These are phyloP conservation scores for Mixornis gularis DNA, from an alignment of 2,113 vertebrate genomes.

Conservation along the genomic window DNA sequence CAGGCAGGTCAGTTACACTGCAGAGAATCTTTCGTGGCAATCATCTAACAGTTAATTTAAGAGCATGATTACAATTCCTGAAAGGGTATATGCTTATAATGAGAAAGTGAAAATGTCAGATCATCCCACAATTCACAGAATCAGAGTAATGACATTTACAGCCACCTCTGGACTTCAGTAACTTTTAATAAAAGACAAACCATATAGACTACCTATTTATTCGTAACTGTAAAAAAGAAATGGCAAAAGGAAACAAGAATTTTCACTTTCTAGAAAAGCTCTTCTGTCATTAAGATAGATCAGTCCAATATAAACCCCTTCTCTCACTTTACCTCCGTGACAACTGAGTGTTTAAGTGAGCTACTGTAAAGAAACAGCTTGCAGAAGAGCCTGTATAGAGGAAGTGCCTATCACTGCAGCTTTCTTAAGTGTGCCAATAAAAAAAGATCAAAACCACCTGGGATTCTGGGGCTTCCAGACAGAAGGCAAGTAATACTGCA, in stretches of 20 bases:
- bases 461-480: neutral
- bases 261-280: neutral
- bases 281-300: neutral
- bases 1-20: neutral
- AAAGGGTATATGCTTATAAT: neutral
- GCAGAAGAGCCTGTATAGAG: neutral
- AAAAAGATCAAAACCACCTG: neutral
- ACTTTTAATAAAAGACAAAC: neutral
- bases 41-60: neutral
- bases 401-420: neutral
- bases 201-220: neutral
- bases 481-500: neutral
- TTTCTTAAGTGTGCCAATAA: neutral
- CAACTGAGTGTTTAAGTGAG: neutral
- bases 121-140: neutral
- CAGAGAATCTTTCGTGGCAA: neutral
- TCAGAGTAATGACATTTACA: neutral
- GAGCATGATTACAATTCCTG: neutral
- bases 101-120: neutral
- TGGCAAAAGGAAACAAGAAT: neutral
- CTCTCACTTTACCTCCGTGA: neutral
- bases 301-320: neutral
- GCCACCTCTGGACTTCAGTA: neutral
- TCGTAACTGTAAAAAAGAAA: neutral
- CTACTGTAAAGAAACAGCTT: neutral